Evolutionary conservation across 2,797 vertebrate genomes (phyloP), one percentile per base, ranked within the genome.

Genomic region (Chaenodraco wilsoni): DNA sequence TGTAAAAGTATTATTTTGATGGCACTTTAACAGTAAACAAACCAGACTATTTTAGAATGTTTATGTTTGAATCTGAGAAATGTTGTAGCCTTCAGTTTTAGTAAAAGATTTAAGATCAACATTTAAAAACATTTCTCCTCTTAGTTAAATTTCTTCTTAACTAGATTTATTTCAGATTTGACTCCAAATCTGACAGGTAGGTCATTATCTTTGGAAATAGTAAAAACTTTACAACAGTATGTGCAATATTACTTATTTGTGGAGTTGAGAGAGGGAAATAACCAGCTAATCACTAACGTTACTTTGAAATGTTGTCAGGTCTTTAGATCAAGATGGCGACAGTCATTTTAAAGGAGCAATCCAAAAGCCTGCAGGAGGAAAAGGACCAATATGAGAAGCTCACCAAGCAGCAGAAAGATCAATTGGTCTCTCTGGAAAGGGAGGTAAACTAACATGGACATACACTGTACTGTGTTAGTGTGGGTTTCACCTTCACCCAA

Each of bases 21-120:
- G 12, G 5, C 13, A 48, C 14, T 21, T 41, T 9, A 58, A 31
- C 27, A 58, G 13, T 57, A 57, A 72, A 61, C 56, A 60, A 21
- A 13, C 45, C 41, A 46, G 3, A 50, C 4, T 31, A 14, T 58
- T 45, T 65, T 14, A 49, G 65, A 50, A 33, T 62, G 43, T 61
- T 65, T 74, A 31, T 55, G 16, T 65, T 50, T 66, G 52, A 72
- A 66, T 23, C 17, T 8, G 9, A 65, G 54, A 33, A 44, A 44
- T 57, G n/a, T 23, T 50, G 45, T 1, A 51, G 41, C 15, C 66
- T 6, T 14, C 37, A 48, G 40, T 45, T 23, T 61, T n/a, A 41
- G 13, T 51, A 51, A n/a, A 50, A 0, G 4, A 1, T 8, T 8
- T 41, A 21, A 54, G 8, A 31, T n/a, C 16, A 41, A 4, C 14